Percentiles rank a stretch among this genome's conserved stretches.
Evolutionary conservation across 2,113 vertebrate genomes (phyloP).

Genomic region (Pollachius pollachius): DNA sequence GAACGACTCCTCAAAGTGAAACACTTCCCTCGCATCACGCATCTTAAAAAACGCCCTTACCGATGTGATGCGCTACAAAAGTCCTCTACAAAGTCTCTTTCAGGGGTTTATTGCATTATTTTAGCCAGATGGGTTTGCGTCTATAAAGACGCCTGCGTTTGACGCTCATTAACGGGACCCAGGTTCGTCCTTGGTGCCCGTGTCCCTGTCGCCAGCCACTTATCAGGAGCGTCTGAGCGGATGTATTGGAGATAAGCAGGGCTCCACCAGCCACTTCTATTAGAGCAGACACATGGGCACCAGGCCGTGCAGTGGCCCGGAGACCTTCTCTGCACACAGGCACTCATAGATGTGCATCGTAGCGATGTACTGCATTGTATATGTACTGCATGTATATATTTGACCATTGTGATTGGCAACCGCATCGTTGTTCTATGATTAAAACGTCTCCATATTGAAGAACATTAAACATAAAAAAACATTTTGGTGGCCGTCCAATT

Average conservation of each 20-base stretch:
- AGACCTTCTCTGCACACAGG: too few relatives aligned
- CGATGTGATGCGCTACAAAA: too few relatives aligned
- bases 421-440: too few relatives aligned
- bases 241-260: constrained; percentile 26
- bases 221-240: constrained; percentile 29
- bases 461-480: too few relatives aligned
- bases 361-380: not conserved
- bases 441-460: too few relatives aligned
- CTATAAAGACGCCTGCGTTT: constrained; percentile 7
- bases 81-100: not conserved
- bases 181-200: constrained; percentile 20
- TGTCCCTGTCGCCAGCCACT: constrained; percentile 20
- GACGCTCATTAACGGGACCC: constrained; percentile 26
- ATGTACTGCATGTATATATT: constrained; percentile 3
- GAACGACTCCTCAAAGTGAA: constrained; percentile 35
- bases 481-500: not conserved
- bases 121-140: not conserved
- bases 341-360: not conserved
- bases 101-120: too few relatives aligned
- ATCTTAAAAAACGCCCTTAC: constrained; percentile 10
- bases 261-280: constrained; percentile 16
- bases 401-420: too few relatives aligned
- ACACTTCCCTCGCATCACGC: constrained; percentile 16
- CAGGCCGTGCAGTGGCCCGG: not conserved
- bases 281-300: constrained; percentile 21